These are phyloP conservation scores for Habroteleia sp. DNA, from an alignment of 2,888 invertebrate genomes.

Conservation along the genomic window DNA sequence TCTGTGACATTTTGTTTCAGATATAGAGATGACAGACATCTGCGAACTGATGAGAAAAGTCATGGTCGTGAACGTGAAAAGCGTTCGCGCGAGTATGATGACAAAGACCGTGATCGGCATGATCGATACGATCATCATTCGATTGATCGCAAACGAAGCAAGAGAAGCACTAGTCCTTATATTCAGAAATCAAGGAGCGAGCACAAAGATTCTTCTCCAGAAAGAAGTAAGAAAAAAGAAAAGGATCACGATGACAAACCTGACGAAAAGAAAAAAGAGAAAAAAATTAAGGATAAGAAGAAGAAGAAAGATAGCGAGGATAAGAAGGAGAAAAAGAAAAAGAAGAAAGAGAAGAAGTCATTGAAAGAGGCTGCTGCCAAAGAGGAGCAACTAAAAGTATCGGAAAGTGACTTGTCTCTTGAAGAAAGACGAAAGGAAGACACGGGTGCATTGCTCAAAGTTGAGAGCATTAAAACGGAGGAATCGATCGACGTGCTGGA, in stretches of 20 bases:
- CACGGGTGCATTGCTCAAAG: conserved; percentile 64
- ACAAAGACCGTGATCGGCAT: conserved; percentile 81
- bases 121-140: conserved; percentile 79
- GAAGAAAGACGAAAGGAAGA: conserved; percentile 69
- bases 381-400: conserved; percentile 63
- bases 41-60: conserved; percentile 76
- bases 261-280: conserved; percentile 82
- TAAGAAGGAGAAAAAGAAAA: conserved; percentile 80
- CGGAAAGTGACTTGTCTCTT: conserved; percentile 60
- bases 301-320: conserved; percentile 84
- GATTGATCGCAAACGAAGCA: conserved; percentile 75
- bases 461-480: conserved; percentile 64
- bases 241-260: conserved; percentile 82
- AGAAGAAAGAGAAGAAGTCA: conserved; percentile 76
- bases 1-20: conserved; percentile 66
- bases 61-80: conserved; percentile 80
- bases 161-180: conserved; percentile 79
- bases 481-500: conserved; percentile 53
- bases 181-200: conserved; percentile 78
- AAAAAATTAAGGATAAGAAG: conserved; percentile 80
- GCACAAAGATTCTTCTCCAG: conserved; percentile 77
- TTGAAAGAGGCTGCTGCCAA: conserved; percentile 74
- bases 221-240: conserved; percentile 82
- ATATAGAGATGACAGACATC: conserved; percentile 80
- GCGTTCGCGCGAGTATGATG: conserved; percentile 75